Evolutionary conservation across 1,140 invertebrate species (phyloP), one percentile per base, ranked within the genome.

Genomic region (Olivierus martensii): DNA sequence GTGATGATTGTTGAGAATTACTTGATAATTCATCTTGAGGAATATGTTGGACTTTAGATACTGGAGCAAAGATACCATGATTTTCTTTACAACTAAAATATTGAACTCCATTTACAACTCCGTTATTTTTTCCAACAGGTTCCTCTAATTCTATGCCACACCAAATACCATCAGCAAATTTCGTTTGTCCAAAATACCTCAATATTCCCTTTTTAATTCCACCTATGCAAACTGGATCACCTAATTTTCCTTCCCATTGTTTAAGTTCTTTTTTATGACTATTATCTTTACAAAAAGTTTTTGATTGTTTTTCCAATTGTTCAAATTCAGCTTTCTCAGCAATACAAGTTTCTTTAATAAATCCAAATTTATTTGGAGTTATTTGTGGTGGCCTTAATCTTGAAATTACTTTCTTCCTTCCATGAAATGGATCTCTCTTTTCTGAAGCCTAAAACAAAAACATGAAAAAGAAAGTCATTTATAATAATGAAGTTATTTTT

Each of bases 111-210:
- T 75, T 70, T 6, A 80, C 73, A 38, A 69, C 67, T 28, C 79
- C 79, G 65, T 80, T 77, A 67, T 80, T 76, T 59, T 76, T 77
- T 12, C 78, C 78, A 35, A 69, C 62, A n/a, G 72, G 67, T n/a
- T 69, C 66, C 51, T 72, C 69, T 34, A 79, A 62, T 64, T 81
- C 78, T 14, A 81, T 67, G 10, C 79, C 79, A 56, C 77, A 79
- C 78, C 78, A 81, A 6, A 73, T 62, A 11, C 77, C 79, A 36
- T 72, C 67, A 5, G 73, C 72, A 59, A 77, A 77, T 51, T 75
- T 66, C 18, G 77, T 74, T 12, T 64, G 64, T 2, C 79, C 79
- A 15, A 78, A 65, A 59, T 71, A 81, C 4, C 72, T 65, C 34
- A 81, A 66, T 14, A 71, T 68, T 5, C 79, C 79, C 22, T 64